A percentile compares a stretch with the other conserved stretches of the same genome.
Conservation (phyloP, 1,140 invertebrate species). For the Drosophila yakuba region DNA sequence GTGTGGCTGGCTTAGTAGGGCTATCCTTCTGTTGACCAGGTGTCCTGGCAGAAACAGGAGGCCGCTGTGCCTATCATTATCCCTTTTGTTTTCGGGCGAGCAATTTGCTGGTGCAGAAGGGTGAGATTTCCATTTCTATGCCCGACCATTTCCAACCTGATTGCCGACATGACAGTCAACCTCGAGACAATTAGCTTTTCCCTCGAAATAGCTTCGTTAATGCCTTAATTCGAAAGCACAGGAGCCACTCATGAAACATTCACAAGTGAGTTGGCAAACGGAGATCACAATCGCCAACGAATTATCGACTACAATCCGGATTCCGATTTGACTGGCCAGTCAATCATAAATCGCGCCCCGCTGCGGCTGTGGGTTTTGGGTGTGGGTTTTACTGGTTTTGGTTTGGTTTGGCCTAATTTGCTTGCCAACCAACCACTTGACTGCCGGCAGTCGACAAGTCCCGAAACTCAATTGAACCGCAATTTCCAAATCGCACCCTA, state of each 20-base stretch:
- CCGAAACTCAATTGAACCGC: constrained; percentile 66
- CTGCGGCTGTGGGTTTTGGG: constrained; percentile 9
- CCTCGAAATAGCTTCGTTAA: constrained; percentile 39
- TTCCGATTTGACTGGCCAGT: constrained; percentile 57
- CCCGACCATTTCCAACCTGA: constrained; percentile 14
- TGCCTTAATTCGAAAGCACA: constrained; percentile 36
- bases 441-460: constrained; percentile 50
- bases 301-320: constrained; percentile 59
- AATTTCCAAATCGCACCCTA: constrained; percentile 72
- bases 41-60: constrained; percentile 5
- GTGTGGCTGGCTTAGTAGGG: background rate
- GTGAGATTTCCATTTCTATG: constrained; percentile 34
- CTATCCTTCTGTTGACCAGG: constrained; percentile 10
- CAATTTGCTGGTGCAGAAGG: constrained; percentile 65
- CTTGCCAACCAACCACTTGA: constrained; percentile 62
- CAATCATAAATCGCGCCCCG: constrained; percentile 56
- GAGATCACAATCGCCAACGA: constrained; percentile 42
- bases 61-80: constrained; percentile 61
- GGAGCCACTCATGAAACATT: constrained; percentile 51
- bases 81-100: constrained; percentile 51
- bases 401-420: constrained; percentile 70
- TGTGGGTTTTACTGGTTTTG: background rate
- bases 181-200: constrained; percentile 15
- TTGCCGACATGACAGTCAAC: constrained; percentile 31
- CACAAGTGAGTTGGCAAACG: constrained; percentile 22